Percentiles rank a stretch among this genome's conserved stretches.
phyloP scores from a whole-genome alignment of 2,797 vertebrate genomes.

The Hapalemur alaotrensis region DNA sequence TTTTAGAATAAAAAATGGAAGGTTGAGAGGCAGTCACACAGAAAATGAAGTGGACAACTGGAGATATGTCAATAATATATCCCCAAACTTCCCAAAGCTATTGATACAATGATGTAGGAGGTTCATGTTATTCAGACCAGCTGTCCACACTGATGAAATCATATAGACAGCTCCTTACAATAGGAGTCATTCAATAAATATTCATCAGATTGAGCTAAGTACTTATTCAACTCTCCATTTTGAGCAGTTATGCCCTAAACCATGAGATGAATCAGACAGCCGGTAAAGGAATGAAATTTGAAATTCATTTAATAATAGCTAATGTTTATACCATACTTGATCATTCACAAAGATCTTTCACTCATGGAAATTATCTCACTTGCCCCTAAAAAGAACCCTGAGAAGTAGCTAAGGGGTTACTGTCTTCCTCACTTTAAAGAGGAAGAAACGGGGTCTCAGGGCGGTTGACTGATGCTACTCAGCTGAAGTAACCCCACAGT shows the following conservation, averaged over 20 bases:
- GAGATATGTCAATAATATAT: neutral
- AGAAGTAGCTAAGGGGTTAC: neutral
- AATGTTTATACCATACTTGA: neutral
- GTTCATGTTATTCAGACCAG: neutral
- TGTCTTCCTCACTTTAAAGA: neutral
- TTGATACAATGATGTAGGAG: neutral
- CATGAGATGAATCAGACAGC: neutral
- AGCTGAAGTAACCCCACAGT: neutral
- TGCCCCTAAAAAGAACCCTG: neutral
- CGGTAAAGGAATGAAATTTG: constrained; percentile 4
- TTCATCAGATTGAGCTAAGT: neutral
- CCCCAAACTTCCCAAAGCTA: neutral
- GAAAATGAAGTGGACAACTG: neutral
- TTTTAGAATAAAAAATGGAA: neutral
- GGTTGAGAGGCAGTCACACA: neutral
- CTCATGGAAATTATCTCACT: neutral
- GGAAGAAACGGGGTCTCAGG: neutral
- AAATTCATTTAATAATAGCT: neutral
- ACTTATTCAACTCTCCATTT: neutral
- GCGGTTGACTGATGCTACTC: neutral
- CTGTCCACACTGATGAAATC: neutral
- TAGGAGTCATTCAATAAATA: neutral
- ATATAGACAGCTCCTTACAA: neutral
- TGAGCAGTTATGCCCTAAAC: neutral
- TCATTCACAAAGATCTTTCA: neutral